Evolutionary conservation across 2,888 invertebrate species (phyloP).

Genomic region (Lasius fuliginosus): DNA sequence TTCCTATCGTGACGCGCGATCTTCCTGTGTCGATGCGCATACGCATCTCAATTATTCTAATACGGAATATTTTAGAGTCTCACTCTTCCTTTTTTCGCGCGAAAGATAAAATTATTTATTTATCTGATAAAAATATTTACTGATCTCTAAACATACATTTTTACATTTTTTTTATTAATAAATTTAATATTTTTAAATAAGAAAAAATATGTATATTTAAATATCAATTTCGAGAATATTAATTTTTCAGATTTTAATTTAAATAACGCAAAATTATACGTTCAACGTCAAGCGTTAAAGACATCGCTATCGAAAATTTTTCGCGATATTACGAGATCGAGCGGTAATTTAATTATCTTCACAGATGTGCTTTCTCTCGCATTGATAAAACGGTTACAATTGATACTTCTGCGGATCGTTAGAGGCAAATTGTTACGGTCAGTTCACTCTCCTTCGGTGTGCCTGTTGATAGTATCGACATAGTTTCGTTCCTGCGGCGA

Average conservation of each 20-base stretch:
- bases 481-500: conserved; percentile 47
- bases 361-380: conserved; percentile 7
- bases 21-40: background rate
- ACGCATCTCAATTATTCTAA: conserved; percentile 25
- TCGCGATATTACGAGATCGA: background rate
- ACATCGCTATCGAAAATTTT: background rate
- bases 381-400: conserved; percentile 42
- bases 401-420: conserved; percentile 38
- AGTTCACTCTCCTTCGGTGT: conserved; percentile 33
- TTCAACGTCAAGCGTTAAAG: background rate
- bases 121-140: background rate
- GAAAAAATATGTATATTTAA: background rate
- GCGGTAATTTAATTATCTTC: conserved; percentile 45
- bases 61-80: background rate
- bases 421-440: conserved; percentile 37
- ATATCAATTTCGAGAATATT: background rate
- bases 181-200: background rate
- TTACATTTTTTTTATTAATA: too few relatives aligned
- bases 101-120: conserved; percentile 6
- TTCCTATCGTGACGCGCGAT: conserved; percentile 14
- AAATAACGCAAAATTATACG: background rate
- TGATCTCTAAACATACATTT: background rate
- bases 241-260: background rate
- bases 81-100: background rate
- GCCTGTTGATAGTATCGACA: conserved; percentile 50